phyloP scores from a whole-genome alignment of 2,888 invertebrate genomes.

The Balanococcus diminutus region DNA sequence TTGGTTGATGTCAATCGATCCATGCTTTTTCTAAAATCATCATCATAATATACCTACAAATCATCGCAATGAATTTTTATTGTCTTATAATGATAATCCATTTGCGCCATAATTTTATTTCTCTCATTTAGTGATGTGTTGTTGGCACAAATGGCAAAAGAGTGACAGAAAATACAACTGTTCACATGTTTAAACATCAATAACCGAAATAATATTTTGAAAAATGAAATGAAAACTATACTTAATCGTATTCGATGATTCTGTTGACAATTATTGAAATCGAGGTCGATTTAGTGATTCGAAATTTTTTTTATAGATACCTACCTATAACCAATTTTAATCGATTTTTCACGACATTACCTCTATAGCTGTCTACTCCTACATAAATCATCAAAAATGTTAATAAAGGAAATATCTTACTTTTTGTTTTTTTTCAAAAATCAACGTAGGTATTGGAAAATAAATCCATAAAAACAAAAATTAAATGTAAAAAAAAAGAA shows the following conservation, averaged over 20 bases:
- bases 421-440: not conserved
- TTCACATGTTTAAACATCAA: not conserved
- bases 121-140: not conserved
- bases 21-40: conserved; percentile 61
- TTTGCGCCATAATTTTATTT: not conserved
- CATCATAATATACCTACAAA: no score
- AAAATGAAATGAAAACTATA: not conserved
- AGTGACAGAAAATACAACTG: not conserved
- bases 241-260: not conserved
- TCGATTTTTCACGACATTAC: not conserved
- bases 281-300: not conserved
- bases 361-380: not conserved
- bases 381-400: no score
- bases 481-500: not conserved
- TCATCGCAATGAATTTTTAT: not conserved
- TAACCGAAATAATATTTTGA: not conserved
- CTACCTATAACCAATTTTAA: not conserved
- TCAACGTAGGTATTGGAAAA: not conserved
- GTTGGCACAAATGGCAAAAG: not conserved
- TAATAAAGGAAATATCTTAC: no score
- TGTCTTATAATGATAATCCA: no score
- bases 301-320: not conserved
- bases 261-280: not conserved
- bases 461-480: not conserved
- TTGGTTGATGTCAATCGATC: conserved; percentile 80